Evolutionary conservation across 1,140 invertebrate species (phyloP), one percentile per base, ranked within the genome.

Genomic region (Cataglyphis hispanica): DNA sequence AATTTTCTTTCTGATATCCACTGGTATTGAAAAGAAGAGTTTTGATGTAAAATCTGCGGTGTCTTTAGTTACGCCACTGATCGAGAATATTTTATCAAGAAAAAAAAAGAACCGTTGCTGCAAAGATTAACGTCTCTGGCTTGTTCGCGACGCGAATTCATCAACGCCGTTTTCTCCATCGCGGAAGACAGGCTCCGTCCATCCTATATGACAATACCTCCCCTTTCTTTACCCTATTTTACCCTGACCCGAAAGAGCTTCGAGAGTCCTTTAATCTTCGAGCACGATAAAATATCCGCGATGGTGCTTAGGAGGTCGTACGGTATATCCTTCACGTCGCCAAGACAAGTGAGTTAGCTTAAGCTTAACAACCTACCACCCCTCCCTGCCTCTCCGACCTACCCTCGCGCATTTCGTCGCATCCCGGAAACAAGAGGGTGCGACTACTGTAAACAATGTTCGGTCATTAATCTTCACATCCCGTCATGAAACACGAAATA

Each of bases 381-480:
- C 58, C 31, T 37, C 43, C 11, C 25, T 13, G 22, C 25, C 53
- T n/a, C 37, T 13, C 40, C 34, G 27, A 8, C 25, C 43, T n/a
- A 37, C 43, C 50, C 27, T 46, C 34, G 31, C 10, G 27, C 46
- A 11, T 22, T 37, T 34, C 25, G 40, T 72, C 78, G 63, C 63
- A n/a, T 46, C 13, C 40, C 22, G 58, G 22, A 74, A 81, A 61
- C 86, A 27, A 69, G 37, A 46, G 84, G 77, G 43, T 67, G 27
- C 8, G 46, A 50, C 61, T 34, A 60, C 58, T 31, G 61, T 81
- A 76, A 85, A 91, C 89, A 91, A 90, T 89, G 80, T 40, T 78
- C 22, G 34, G 10, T 60, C 80, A 87, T 91, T 91, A 91, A 91
- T 91, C 91, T 91, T 91, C 88, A 85, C 90, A 86, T 67, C 53